phyloP scores from a whole-genome alignment of 2,888 invertebrate genomes.

The Schrankia costaestrigalis region DNA sequence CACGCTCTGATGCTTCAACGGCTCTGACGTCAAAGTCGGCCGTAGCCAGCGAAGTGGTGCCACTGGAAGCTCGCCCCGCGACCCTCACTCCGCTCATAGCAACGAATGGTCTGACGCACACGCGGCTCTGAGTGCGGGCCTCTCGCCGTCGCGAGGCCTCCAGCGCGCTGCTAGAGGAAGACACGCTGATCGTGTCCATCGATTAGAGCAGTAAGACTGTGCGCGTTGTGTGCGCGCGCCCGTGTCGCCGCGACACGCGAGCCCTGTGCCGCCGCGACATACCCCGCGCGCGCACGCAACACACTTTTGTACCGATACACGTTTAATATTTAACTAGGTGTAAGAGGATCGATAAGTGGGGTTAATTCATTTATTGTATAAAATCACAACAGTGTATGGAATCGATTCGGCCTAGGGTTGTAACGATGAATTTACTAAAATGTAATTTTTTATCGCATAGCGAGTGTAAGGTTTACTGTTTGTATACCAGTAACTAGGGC shows the following conservation, averaged over 20 bases:
- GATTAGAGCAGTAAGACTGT: conserved; percentile 45
- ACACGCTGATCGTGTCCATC: conserved; percentile 62
- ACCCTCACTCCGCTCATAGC: conserved; percentile 60
- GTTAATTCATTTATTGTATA: conserved; percentile 33
- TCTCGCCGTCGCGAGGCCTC: conserved; percentile 55
- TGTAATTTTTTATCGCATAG: conserved; percentile 68
- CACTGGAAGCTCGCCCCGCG: conserved; percentile 58
- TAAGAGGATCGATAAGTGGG: conserved; percentile 28
- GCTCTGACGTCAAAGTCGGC: conserved; percentile 73
- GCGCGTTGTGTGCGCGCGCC: conserved; percentile 8
- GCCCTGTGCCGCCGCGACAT: conserved; percentile 51
- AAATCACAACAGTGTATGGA: conserved; percentile 34
- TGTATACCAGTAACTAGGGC: conserved; percentile 59
- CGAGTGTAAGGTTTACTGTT: conserved; percentile 58
- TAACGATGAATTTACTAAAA: conserved; percentile 75
- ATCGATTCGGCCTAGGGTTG: conserved; percentile 61
- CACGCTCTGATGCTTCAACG: conserved; percentile 74
- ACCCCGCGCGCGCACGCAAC: conserved; percentile 3
- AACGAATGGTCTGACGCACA: conserved; percentile 61
- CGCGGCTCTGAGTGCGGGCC: conserved; percentile 69
- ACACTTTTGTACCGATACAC: conserved; percentile 22
- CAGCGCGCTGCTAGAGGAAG: conserved; percentile 53
- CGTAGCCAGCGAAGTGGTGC: conserved; percentile 56
- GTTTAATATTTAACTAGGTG: conserved; percentile 17
- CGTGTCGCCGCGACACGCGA: conserved; percentile 40